These are phyloP conservation scores for Rhagoletis pomonella DNA, from an alignment of 1,140 invertebrate species.

Conservation along the genomic window DNA sequence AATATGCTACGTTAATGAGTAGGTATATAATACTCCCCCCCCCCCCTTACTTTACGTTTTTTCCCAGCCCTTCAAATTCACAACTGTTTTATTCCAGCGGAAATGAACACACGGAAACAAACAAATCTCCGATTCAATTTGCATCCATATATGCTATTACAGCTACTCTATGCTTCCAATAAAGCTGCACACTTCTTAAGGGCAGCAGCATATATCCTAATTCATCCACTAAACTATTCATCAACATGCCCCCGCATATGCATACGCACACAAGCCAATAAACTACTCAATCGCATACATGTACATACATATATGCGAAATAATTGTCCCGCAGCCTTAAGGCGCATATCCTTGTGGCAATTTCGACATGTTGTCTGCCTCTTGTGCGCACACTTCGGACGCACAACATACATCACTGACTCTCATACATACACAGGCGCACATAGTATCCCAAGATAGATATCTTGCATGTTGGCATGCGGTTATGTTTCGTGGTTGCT, in stretches of 20 bases:
- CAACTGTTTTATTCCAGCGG: neutral
- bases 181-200: slow-evolving; percentile 20
- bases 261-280: neutral
- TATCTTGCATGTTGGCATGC: slow-evolving; percentile 9
- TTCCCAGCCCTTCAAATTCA: neutral
- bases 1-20: neutral
- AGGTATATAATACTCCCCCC: too few relatives aligned
- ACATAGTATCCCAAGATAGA: neutral
- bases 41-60: too few relatives aligned
- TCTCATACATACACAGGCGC: neutral
- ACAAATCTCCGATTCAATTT: slow-evolving; percentile 41
- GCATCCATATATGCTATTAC: slow-evolving; percentile 40
- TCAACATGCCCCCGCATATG: neutral
- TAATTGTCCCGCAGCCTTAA: neutral
- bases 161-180: slow-evolving; percentile 16
- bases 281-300: neutral
- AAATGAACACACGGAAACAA: slow-evolving; percentile 31
- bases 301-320: neutral
- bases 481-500: slow-evolving; percentile 4
- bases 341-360: neutral
- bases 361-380: slow-evolving; percentile 17
- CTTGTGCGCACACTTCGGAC: neutral
- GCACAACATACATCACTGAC: neutral
- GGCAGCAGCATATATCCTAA: neutral
- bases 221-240: slow-evolving; percentile 34